These are phyloP conservation scores for Lissonota sp. DNA, from an alignment of 2,888 invertebrate genomes.

Conservation along the genomic window DNA sequence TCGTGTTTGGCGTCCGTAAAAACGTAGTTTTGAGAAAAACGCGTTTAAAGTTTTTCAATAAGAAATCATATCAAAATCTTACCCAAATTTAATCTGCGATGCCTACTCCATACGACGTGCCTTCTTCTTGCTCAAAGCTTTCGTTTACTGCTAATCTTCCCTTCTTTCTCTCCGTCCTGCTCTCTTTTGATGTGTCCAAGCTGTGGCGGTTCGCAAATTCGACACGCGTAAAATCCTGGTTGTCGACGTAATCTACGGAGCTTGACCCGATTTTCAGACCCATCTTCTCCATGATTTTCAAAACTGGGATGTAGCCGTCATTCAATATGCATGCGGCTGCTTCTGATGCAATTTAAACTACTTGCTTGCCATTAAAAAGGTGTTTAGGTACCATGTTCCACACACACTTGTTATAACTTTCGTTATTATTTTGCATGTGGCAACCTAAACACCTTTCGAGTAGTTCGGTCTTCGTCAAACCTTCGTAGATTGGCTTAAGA, in stretches of 20 bases:
- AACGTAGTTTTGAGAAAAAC: conserved; percentile 56
- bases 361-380: conserved; percentile 59
- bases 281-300: conserved; percentile 60
- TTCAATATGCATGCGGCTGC: conserved; percentile 66
- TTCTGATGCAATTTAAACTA: conserved; percentile 59
- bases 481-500: conserved; percentile 60
- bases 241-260: conserved; percentile 44
- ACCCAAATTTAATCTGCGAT: conserved; percentile 9
- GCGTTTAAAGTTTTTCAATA: conserved; percentile 54
- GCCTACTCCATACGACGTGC: background rate
- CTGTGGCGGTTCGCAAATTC: conserved; percentile 29
- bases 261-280: conserved; percentile 61
- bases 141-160: conserved; percentile 26
- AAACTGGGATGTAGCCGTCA: conserved; percentile 65
- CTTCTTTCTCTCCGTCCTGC: conserved; percentile 58
- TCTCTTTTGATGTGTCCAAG: conserved; percentile 27
- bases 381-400: conserved; percentile 67
- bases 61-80: conserved; percentile 52
- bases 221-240: conserved; percentile 46
- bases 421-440: conserved; percentile 64
- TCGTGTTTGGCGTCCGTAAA: conserved; percentile 30
- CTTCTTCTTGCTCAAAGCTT: background rate
- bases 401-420: conserved; percentile 50
- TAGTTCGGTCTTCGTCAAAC: conserved; percentile 46
- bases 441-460: conserved; percentile 61